A percentile compares a stretch with the other conserved stretches of the same genome.
phyloP scores from a whole-genome alignment of 2,113 vertebrate species.

The Tauraco erythrolophus region DNA sequence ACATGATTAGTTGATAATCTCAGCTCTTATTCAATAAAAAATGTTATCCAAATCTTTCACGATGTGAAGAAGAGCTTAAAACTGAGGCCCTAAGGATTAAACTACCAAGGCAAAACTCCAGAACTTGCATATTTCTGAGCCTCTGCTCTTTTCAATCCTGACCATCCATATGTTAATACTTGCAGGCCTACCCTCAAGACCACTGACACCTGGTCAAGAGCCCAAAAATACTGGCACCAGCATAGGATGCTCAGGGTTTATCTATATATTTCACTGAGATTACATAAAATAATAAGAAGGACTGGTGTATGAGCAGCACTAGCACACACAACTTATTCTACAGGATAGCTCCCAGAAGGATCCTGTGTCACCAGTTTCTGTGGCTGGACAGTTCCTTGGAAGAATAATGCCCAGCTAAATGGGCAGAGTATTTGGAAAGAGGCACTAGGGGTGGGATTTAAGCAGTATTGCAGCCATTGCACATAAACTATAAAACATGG shows the following conservation, averaged over 20 bases:
- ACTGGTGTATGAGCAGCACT: not conserved
- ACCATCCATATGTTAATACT: not conserved
- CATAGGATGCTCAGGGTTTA: not conserved
- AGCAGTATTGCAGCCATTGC: not conserved
- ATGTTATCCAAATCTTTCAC: not conserved
- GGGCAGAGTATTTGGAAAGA: not conserved
- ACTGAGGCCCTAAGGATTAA: not conserved
- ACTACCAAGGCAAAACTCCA: not conserved
- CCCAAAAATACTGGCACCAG: not conserved
- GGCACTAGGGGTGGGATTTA: not conserved
- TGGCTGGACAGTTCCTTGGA: slow-evolving; percentile 22
- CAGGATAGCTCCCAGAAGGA: not conserved
- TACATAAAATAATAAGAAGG: not conserved
- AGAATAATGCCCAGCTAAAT: not conserved
- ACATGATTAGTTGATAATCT: not conserved
- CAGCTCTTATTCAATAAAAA: not conserved
- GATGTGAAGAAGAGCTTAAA: not conserved
- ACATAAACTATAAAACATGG: not conserved
- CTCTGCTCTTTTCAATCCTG: not conserved
- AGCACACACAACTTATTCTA: not conserved
- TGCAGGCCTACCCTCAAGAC: not conserved
- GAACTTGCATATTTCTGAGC: not conserved
- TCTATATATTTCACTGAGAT: not conserved
- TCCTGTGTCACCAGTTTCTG: not conserved
- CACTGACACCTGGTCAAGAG: not conserved